Evolutionary conservation across 2,113 vertebrate species (phyloP), one percentile per base, ranked within the genome.

Genomic region (Sigmodon hispidus): DNA sequence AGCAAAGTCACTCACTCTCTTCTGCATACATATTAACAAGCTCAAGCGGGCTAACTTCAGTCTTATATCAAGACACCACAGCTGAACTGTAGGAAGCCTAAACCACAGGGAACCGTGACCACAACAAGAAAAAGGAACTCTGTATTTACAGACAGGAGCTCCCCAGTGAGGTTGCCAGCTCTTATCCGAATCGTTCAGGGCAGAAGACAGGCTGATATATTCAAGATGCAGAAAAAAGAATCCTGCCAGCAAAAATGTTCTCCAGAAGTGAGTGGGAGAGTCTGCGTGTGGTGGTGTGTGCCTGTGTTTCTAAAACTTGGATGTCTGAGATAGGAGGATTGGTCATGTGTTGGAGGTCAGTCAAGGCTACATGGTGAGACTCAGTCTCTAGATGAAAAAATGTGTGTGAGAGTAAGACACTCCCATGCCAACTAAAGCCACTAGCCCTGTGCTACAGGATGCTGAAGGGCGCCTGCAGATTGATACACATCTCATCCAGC

Each of bases 1-100:
- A 97, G 95, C 79, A 55, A 96, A 95, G 97, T 93, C 96, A 96
- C 67, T 8, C 59, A 81, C 67, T 97, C 92, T 96, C 9, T 12
- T 93, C 50, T 77, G 93, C 0, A 45, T n/a, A n/a, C n/a, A n/a
- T n/a, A n/a, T 72, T 73, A 43, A 24, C 40, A 29, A 52, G 36
- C 59, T 26, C 36, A 16, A 29, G 24, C 10, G 31, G 22, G 31
- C n/a, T 69, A 22, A 87, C 13, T 29, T 70, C 26, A 29, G 16
- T 26, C 77, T 8, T 31, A 29, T 10, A 16, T 11, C 52, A 16
- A 52, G 52, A 73, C 43, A 21, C 31, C 15, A 4, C 19, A 72
- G 61, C 17, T 43, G 24, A 22, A 40, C 16, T 59, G 5, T 21
- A 22, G 50, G 34, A 80, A 77, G 43, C 45, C 69, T 6, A n/a